These are phyloP conservation scores for Danio aesculapii DNA, from an alignment of 2,797 vertebrate genomes.

Conservation along the genomic window DNA sequence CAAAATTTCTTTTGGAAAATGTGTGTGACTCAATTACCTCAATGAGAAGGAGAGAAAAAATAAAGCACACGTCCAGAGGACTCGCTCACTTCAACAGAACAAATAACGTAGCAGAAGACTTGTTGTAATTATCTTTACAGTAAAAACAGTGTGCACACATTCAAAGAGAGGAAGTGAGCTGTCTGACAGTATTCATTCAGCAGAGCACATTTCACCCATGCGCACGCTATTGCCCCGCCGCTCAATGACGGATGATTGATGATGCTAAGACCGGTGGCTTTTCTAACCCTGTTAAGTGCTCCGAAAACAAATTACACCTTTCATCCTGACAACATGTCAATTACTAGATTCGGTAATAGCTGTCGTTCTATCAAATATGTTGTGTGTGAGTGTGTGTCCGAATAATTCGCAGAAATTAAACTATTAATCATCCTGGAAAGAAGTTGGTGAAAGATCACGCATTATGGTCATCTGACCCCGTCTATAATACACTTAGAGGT, in stretches of 20 bases:
- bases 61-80: conserved; percentile 47
- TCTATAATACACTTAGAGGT: conserved; percentile 72
- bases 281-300: conserved; percentile 82
- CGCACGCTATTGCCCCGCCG: conserved; percentile 76
- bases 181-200: conserved; percentile 73
- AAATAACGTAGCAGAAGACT: conserved; percentile 69
- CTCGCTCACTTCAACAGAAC: conserved; percentile 61
- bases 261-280: conserved; percentile 77
- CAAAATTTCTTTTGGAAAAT: conserved; percentile 35
- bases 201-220: conserved; percentile 75
- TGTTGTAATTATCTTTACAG: conserved; percentile 74
- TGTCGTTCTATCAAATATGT: conserved; percentile 81
- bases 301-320: conserved; percentile 85
- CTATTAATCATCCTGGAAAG: conserved; percentile 82
- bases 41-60: conserved; percentile 35
- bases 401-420: conserved; percentile 84
- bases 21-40: conserved; percentile 61
- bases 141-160: conserved; percentile 69
- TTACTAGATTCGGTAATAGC: conserved; percentile 84
- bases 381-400: conserved; percentile 81
- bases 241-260: conserved; percentile 85
- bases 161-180: conserved; percentile 66
- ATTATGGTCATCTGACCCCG: conserved; percentile 49
- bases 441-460: conserved; percentile 71
- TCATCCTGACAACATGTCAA: conserved; percentile 83